Evolutionary conservation across 2,113 vertebrate species (phyloP), one percentile per base, ranked within the genome.

Genomic region (Trochalopteron elliotii): DNA sequence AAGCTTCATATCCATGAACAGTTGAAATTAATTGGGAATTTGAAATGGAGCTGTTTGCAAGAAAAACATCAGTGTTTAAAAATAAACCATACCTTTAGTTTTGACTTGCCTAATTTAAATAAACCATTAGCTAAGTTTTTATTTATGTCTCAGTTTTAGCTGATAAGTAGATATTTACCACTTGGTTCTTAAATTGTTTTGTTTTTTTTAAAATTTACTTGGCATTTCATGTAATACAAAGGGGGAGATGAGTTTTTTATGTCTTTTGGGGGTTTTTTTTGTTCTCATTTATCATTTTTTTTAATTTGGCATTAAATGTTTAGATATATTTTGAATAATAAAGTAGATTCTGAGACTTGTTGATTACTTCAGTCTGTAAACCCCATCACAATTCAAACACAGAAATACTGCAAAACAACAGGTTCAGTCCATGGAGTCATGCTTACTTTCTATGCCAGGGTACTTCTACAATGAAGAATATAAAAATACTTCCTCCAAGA

Each of bases 211-310:
- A 87, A 89, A 65, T 83, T 83, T 78, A 71, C 20, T 60, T 82
- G 23, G 2, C 12, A 42, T 61, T 87, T 75, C 27, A 40, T 55
- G 28, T 24, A 57, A 52, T 52, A 19, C 1, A 30, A 6, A 68
- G 3, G 1, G 7, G 4, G 1, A 5, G 2, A 0, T 31, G 1
- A 13, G 11, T 21, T 11, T 28, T 52, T 11, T 37, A 4, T 30
- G 3, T 42, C 12, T 72, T 5, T 45, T 44, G 44, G 10, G 8
- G 6, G 6, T 57, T 25, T n/a, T 25, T n/a, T 27, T 67, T 19
- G 0, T 25, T 59, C 64, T 35, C 1, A 7, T 77, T 78, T 52
- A 11, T 2, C 2, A 31, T 63, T 24, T 12, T 23, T 9, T 27
- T 20, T 22, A 28, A 55, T 71, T 60, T 70, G 5, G 2, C n/a